Percentiles rank a stretch among this genome's conserved stretches.
Evolutionary conservation across 2,113 vertebrate genomes (phyloP).

Genomic region (Oreotrochilus melanogaster): DNA sequence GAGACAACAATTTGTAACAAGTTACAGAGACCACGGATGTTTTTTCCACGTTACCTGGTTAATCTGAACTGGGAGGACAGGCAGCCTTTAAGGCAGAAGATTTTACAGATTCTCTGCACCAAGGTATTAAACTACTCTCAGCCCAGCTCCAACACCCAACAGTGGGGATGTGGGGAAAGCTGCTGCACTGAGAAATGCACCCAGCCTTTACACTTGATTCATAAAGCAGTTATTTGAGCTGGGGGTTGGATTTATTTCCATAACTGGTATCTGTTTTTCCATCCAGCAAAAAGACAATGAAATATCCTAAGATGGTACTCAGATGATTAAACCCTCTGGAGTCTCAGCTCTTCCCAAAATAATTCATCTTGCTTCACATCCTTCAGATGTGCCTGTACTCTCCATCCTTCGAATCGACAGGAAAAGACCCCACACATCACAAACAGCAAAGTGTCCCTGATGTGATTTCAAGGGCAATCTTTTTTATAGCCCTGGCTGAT

Average conservation of each 20-base stretch:
- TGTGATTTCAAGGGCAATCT: neutral
- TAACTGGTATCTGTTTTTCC: neutral
- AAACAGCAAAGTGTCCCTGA: neutral
- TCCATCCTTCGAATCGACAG: neutral
- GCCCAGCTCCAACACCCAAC: neutral
- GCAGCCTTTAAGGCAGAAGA: neutral
- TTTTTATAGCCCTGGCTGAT: neutral
- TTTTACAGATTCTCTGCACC: neutral
- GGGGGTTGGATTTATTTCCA: neutral
- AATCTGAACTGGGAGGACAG: neutral
- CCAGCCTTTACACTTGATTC: neutral
- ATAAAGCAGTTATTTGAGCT: neutral
- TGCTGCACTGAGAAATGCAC: neutral
- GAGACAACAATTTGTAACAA: neutral
- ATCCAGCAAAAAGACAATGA: neutral
- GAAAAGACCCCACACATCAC: neutral
- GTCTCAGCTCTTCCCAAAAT: neutral
- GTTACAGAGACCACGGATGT: neutral
- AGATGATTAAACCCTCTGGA: constrained; percentile 8
- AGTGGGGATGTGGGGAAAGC: neutral
- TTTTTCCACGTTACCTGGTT: neutral
- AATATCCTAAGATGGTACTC: neutral
- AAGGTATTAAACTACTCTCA: neutral
- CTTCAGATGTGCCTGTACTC: neutral
- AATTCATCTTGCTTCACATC: neutral